Evolutionary conservation across 2,888 invertebrate species (phyloP), one percentile per base, ranked within the genome.

Genomic region (Allophyes oxyacanthae): DNA sequence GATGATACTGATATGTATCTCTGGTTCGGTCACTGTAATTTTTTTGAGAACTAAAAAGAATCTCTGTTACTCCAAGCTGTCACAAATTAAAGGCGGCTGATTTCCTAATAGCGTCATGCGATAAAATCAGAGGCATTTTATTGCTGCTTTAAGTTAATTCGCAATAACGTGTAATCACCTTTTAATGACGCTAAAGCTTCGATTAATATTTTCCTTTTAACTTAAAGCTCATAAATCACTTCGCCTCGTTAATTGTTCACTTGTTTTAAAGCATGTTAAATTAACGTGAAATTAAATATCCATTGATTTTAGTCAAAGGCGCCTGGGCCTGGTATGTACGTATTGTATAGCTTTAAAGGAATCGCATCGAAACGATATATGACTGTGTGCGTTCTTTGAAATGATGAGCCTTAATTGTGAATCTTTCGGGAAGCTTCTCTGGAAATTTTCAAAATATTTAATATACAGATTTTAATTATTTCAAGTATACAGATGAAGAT

Each of bases 161-260:
- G 32, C 45, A 44, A 56, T 40, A 49, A 50, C 50, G 43, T 38
- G 55, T 81, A 81, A 85, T 82, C 78, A 70, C 65, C 55, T 77
- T 80, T 79, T 81, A 83, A 80, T 76, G 78, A 76, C 77, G 70
- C 79, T 77, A 75, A 76, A 71, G 66, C 74, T 78, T 77, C 64
- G 72, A 81, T 81, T 77, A 75, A 69, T 77, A 66, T 67, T 75
- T 62, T 71, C 77, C 71, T 77, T 81, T 73, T 77, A 69, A 56
- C 69, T 72, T 34, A 54, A 58, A 37, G 13, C 25, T 59, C 69
- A 69, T 82, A 77, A 79, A 80, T 82, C 77, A 82, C 54, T 40
- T 36, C 26, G 28, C 41, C 15, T 46, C 36, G 55, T 65, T 60
- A 58, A 73, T 64, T 52, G 60, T 61, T 58, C 60, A 53, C 53